Conservation (phyloP, 1,140 invertebrate genomes). For the Drosophila paulistorum region DNA sequence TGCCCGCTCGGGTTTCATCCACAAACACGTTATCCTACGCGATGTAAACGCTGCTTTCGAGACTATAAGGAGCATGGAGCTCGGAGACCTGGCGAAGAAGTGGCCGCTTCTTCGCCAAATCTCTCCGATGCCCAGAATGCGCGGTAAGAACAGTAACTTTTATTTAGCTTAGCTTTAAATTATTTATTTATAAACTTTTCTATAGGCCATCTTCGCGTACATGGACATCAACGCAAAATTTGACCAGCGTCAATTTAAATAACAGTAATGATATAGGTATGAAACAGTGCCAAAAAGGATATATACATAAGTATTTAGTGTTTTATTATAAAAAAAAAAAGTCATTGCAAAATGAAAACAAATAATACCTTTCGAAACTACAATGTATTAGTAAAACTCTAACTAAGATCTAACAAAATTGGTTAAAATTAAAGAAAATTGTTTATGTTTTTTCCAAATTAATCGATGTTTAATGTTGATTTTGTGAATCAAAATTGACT, state of each 20-base stretch:
- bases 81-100: conserved; percentile 88
- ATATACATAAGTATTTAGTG: neutral
- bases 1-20: conserved; percentile 97
- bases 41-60: conserved; percentile 96
- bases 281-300: neutral
- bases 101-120: conserved; percentile 90
- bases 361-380: neutral
- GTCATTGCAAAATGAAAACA: neutral
- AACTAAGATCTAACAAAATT: neutral
- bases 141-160: conserved; percentile 83
- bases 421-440: neutral
- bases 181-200: neutral
- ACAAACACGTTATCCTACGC: conserved; percentile 95
- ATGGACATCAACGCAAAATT: conserved; percentile 85
- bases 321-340: neutral
- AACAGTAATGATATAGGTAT: conserved; percentile 81
- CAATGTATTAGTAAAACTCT: neutral
- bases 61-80: conserved; percentile 95
- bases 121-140: conserved; percentile 87
- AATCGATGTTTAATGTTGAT: neutral
- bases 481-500: neutral
- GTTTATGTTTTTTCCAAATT: neutral
- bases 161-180: neutral
- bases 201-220: conserved; percentile 79
- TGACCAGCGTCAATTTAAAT: conserved; percentile 77